phyloP scores from a whole-genome alignment of 1,140 invertebrate species.

The Cyclina sinensis region DNA sequence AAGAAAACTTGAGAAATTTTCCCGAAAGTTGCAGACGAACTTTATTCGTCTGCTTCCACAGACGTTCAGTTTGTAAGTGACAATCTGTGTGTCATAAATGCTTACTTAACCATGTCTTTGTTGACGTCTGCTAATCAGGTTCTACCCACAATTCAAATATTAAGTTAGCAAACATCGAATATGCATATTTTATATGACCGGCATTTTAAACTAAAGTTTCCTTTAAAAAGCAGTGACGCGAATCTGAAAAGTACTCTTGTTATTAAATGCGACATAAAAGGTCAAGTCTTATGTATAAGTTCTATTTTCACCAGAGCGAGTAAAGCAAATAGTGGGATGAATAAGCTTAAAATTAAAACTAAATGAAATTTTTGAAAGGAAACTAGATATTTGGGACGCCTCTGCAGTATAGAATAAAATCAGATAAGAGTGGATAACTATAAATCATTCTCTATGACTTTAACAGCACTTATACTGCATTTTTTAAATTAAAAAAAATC shows the following conservation, averaged over 20 bases:
- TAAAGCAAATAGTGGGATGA: neutral
- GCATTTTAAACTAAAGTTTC: neutral
- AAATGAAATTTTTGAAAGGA: neutral
- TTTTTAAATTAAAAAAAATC: too few relatives aligned
- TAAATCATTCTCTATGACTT: too few relatives aligned
- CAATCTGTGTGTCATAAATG: neutral
- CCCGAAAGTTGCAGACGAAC: too few relatives aligned
- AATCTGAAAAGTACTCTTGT: neutral
- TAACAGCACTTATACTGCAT: too few relatives aligned
- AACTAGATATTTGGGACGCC: neutral
- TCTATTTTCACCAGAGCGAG: neutral
- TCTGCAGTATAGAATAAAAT: neutral
- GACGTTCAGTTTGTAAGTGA: neutral
- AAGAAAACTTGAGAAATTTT: too few relatives aligned
- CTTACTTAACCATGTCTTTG: neutral
- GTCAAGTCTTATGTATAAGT: neutral
- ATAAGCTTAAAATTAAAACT: neutral
- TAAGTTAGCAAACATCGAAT: neutral
- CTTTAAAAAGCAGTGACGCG: neutral
- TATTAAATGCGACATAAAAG: neutral
- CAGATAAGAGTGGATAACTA: neutral
- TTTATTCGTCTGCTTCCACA: neutral
- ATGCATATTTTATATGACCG: neutral
- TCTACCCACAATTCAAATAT: slow-evolving; percentile 6
- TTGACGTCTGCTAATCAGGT: neutral